Conservation (phyloP, 37 sponge, comb jelly and placozoan genomes). For the Theonella swinhoei region DNA sequence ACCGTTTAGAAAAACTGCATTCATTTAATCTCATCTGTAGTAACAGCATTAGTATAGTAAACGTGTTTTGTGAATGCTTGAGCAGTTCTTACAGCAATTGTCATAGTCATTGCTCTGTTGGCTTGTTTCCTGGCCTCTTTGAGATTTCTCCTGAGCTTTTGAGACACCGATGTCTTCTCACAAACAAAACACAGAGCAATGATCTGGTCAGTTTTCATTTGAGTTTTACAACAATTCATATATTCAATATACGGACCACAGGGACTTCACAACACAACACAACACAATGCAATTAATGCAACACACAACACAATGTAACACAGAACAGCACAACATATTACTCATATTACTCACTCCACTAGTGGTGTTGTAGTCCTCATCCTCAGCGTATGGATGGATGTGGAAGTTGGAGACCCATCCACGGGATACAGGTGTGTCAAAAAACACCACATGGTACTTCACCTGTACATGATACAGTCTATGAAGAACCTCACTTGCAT, state of each 20-base stretch:
- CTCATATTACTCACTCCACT: constrained; percentile 6
- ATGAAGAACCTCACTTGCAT: neutral
- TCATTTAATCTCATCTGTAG: constrained; percentile 10
- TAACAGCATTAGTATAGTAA: neutral
- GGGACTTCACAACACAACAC: neutral
- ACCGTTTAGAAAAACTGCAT: constrained; percentile 18
- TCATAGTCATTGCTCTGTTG: neutral
- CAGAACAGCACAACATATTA: no score
- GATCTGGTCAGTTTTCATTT: neutral
- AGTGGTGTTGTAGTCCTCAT: neutral
- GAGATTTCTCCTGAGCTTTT: constrained; percentile 12
- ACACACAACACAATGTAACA: neutral
- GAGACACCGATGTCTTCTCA: neutral
- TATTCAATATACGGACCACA: no score
- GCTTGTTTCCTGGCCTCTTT: constrained; percentile 30
- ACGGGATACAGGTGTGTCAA: constrained; percentile 70
- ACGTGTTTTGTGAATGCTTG: neutral
- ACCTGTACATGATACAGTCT: constrained; percentile 27
- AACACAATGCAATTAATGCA: neutral
- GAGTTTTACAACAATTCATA: no score
- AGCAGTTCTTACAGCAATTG: constrained; percentile 5
- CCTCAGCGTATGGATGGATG: constrained; percentile 20
- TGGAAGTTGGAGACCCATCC: constrained; percentile 48
- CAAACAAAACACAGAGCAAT: neutral
- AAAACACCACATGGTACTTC: constrained; percentile 76